phyloP scores from a whole-genome alignment of 2,797 vertebrate genomes.

The Falco rusticolus region DNA sequence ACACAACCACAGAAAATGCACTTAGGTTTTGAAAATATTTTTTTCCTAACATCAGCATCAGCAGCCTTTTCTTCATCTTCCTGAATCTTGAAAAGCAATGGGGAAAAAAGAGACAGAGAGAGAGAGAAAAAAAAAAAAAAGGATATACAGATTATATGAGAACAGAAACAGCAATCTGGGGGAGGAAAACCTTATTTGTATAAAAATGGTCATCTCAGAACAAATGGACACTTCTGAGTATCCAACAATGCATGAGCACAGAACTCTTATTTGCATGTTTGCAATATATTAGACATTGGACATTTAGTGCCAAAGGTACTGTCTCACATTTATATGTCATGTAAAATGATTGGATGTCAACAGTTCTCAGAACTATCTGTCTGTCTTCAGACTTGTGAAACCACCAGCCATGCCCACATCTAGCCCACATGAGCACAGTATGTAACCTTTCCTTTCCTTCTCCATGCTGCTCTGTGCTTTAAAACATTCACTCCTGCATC shows the following conservation, averaged over 20 bases:
- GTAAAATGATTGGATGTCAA: background rate
- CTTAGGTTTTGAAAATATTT: slow-evolving; percentile 7
- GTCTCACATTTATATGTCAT: background rate
- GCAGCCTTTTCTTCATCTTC: slow-evolving; percentile 57
- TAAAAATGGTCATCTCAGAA: background rate
- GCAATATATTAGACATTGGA: background rate
- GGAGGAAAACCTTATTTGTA: background rate
- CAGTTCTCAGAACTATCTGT: background rate
- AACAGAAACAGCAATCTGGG: background rate
- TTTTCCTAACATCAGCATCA: slow-evolving; percentile 67
- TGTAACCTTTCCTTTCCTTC: background rate
- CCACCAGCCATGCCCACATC: background rate
- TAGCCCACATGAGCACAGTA: background rate
- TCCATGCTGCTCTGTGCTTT: background rate
- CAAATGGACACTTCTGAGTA: background rate
- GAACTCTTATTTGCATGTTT: background rate
- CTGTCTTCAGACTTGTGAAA: background rate
- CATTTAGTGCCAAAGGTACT: background rate
- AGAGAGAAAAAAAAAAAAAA: background rate
- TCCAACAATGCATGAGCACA: background rate
- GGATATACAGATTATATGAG: background rate
- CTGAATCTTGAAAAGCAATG: slow-evolving; percentile 51
- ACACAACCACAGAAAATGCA: slow-evolving; percentile 17
- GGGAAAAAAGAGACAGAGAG: background rate
- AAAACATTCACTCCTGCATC: background rate